phyloP scores from a whole-genome alignment of 2,113 vertebrate genomes.

The Prolemur simus region DNA sequence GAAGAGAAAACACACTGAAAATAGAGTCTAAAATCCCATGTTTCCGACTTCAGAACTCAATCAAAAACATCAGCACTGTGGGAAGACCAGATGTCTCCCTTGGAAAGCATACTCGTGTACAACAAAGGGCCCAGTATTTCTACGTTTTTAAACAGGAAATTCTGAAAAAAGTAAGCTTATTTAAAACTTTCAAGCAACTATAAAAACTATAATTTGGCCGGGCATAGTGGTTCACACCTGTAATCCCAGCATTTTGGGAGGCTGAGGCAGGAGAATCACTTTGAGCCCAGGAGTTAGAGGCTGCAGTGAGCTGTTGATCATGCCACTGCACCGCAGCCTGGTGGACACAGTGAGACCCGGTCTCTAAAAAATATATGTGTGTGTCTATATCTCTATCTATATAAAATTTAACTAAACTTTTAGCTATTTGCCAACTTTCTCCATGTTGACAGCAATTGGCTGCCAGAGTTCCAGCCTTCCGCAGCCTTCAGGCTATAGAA shows the following conservation, averaged over 20 bases:
- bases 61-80: background rate
- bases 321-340: too few species aligned
- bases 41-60: background rate
- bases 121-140: background rate
- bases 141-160: background rate
- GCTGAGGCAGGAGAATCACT: too few species aligned
- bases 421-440: slow-evolving; percentile 59
- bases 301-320: too few species aligned
- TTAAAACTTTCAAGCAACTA: background rate
- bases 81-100: background rate
- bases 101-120: background rate
- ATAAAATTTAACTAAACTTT: slow-evolving; percentile 38
- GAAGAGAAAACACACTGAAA: background rate
- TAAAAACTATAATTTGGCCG: background rate
- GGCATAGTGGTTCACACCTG: too few species aligned
- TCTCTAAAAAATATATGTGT: too few species aligned
- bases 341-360: too few species aligned
- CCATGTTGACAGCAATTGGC: slow-evolving; percentile 46
- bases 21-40: background rate
- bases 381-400: too few species aligned
- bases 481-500: slow-evolving; percentile 52
- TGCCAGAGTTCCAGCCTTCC: slow-evolving; percentile 44
- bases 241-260: too few species aligned
- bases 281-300: too few species aligned
- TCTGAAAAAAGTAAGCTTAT: background rate